Conservation (phyloP, 2,113 vertebrate genomes). For the Ivindomyrus marchei region DNA sequence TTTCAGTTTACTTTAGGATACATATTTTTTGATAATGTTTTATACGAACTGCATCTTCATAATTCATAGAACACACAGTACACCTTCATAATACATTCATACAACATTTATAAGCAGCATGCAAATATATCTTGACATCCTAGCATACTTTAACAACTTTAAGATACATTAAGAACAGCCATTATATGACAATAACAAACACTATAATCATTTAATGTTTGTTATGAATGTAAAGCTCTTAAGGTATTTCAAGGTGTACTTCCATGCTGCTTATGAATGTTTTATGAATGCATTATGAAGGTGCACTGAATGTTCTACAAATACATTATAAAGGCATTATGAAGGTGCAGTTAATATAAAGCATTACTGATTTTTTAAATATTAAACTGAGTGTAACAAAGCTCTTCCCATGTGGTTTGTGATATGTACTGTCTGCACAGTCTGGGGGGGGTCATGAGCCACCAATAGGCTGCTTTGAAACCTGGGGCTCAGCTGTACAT, state of each 20-base stretch:
- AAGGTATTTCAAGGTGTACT: too few relatives aligned
- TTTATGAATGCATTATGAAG: too few relatives aligned
- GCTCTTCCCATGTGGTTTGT: background rate
- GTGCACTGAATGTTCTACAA: too few relatives aligned
- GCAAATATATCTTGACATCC: too few relatives aligned
- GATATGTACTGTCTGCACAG: background rate
- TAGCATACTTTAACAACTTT: too few relatives aligned
- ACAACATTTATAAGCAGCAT: too few relatives aligned
- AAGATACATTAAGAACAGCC: too few relatives aligned
- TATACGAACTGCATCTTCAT: background rate
- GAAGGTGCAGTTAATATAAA: background rate
- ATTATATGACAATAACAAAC: too few relatives aligned
- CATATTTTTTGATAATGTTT: background rate
- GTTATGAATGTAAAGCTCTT: too few relatives aligned
- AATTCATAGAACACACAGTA: background rate
- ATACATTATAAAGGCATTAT: too few relatives aligned
- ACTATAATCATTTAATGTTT: too few relatives aligned
- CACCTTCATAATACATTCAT: background rate
- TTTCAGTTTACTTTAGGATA: constrained; percentile 1
- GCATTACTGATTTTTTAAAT: background rate
- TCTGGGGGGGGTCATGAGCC: background rate
- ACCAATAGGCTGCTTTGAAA: background rate
- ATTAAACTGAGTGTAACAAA: background rate
- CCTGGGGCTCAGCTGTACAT: background rate
- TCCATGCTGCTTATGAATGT: too few relatives aligned